These are phyloP conservation scores for Brachypalpus laphriformis DNA, from an alignment of 2,888 invertebrate species.

Conservation along the genomic window DNA sequence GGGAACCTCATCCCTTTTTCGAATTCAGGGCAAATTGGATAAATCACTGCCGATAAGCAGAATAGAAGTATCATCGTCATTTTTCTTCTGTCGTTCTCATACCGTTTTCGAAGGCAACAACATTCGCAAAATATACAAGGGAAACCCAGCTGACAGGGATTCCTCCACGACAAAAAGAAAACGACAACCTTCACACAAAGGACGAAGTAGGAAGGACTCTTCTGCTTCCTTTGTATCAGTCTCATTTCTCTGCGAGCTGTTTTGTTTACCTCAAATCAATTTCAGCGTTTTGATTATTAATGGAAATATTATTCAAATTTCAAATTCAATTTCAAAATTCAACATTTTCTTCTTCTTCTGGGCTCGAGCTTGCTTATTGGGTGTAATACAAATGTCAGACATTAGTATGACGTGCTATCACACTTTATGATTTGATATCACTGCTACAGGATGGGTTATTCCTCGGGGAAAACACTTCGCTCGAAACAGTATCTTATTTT, in stretches of 20 bases:
- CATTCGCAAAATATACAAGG: slow-evolving; percentile 51
- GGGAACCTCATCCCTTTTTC: not conserved
- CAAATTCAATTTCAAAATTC: slow-evolving; percentile 64
- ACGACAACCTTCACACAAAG: not conserved
- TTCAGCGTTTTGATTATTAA: slow-evolving; percentile 72
- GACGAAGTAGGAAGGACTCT: not conserved
- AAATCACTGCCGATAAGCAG: slow-evolving; percentile 70
- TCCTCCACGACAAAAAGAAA: not conserved
- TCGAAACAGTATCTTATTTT: slow-evolving; percentile 41
- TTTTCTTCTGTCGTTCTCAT: slow-evolving; percentile 18
- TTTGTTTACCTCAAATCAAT: slow-evolving; percentile 70
- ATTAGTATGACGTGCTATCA: slow-evolving; percentile 63
- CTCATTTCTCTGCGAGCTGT: slow-evolving; percentile 45
- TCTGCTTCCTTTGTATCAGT: slow-evolving; percentile 37
- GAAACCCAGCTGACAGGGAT: slow-evolving; percentile 38
- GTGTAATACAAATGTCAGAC: slow-evolving; percentile 65
- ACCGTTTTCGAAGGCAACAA: slow-evolving; percentile 7
- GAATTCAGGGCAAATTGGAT: slow-evolving; percentile 57
- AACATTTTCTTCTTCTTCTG: not conserved
- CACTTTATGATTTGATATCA: slow-evolving; percentile 53
- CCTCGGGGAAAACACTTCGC: slow-evolving; percentile 29
- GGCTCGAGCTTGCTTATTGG: slow-evolving; percentile 33
- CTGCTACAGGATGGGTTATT: slow-evolving; percentile 34
- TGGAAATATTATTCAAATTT: slow-evolving; percentile 72
- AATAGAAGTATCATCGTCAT: slow-evolving; percentile 57